Base-by-base conservation (phyloP, 2,888 invertebrate species). In the Poecilobothrus nobilitatus region DNA sequence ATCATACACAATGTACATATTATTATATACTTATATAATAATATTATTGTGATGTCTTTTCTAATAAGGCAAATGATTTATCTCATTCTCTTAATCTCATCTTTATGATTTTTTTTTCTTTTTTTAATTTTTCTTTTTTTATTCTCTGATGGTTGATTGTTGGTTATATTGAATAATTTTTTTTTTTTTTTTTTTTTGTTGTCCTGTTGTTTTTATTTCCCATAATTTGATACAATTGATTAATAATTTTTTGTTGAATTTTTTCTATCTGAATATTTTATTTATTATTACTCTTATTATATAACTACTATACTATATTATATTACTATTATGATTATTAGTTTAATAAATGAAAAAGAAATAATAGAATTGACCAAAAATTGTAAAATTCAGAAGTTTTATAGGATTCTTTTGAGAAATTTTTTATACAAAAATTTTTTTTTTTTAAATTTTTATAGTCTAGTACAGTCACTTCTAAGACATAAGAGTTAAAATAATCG, bases 61-160 rank as follows among this genome's bases (percentile, higher is more conserved):
- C 53, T 53, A 53, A 53, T 53, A 53, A 18, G 53, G 53, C 53
- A 53, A 53, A 53, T 18, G 15, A 53, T 53, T 53, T 53, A 53
- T 53, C 53, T 53, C 7, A 53, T 53, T 53, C 53, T 53, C 18
- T 53, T 53, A 53, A 53, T 53, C 53, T 53, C 53, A 53, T 53
- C 53, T 53, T n/a, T n/a, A n/a, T n/a, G n/a, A n/a, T n/a, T n/a
- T n/a, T 15, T 53, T 53, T 53, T 53, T 53, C 53, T 53, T n/a
- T 15, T 15, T 53, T 53, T 53, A 15, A 15, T 15, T 53, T n/a
- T 15, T 12, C 18, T 15, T 53, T 15, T 53, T 53, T 53, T 15
- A 53, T 53, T 53, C 15, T 53, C 18, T n/a, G 18, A 53, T 53
- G n/a, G 53, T 53, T 53, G 53, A 2, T n/a, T 10, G 37, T 37